Conservation (phyloP, 2,113 vertebrate genomes). For the Tetrao urogallus region DNA sequence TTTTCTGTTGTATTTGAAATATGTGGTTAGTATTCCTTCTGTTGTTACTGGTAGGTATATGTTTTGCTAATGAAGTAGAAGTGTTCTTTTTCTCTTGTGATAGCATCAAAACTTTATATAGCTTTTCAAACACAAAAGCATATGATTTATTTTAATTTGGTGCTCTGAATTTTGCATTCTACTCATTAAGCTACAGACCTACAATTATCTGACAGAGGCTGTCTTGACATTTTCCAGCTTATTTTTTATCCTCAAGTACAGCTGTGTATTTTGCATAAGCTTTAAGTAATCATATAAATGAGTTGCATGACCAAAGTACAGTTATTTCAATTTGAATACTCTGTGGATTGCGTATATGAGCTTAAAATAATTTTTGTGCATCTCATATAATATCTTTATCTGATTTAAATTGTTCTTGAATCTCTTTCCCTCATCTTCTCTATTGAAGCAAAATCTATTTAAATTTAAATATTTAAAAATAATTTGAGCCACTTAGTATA, state of each 20-base stretch:
- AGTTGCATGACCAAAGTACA: slow-evolving; percentile 33
- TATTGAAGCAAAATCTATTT: not conserved
- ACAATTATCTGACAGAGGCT: slow-evolving; percentile 32
- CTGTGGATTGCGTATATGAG: not conserved
- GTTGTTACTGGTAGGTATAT: not conserved
- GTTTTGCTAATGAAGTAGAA: not conserved
- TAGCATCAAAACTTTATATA: not conserved
- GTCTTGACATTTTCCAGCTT: slow-evolving; percentile 50
- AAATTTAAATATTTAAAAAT: not conserved
- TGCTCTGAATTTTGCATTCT: slow-evolving; percentile 19
- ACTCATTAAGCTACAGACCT: slow-evolving; percentile 35
- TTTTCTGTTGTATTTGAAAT: not conserved
- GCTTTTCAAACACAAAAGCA: not conserved
- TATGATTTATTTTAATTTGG: not conserved
- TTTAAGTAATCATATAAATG: slow-evolving; percentile 45
- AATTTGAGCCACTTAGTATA: not conserved
- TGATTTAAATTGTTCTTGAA: slow-evolving; percentile 17
- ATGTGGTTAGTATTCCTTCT: not conserved
- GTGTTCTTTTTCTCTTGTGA: not conserved
- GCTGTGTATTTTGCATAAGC: slow-evolving; percentile 38
- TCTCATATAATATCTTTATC: not conserved
- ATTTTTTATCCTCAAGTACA: slow-evolving; percentile 37
- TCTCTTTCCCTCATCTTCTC: not conserved
- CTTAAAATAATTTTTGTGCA: slow-evolving; percentile 24
- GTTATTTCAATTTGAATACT: slow-evolving; percentile 33